Evolutionary conservation across 2,797 vertebrate genomes (phyloP).

Genomic region (Lacerta bilineata): DNA sequence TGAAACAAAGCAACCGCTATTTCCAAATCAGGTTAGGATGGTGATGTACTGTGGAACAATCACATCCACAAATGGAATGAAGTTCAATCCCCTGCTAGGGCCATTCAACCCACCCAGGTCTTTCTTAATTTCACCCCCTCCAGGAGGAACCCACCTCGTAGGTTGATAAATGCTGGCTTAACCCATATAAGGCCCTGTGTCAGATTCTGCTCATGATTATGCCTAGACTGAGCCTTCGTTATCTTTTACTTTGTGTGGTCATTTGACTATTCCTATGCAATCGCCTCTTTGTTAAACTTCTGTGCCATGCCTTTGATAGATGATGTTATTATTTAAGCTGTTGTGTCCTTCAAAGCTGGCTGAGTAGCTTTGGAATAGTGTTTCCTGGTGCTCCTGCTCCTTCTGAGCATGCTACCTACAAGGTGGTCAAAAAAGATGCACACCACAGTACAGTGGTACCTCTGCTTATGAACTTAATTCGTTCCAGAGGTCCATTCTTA

Average conservation of each 20-base stretch:
- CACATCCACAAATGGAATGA: not conserved
- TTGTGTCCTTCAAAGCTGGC: conserved; percentile 32
- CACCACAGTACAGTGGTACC: not conserved
- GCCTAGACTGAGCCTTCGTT: not conserved
- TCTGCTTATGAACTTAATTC: too few relatives aligned
- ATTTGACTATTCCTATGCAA: conserved; percentile 12
- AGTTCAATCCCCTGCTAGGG: too few relatives aligned
- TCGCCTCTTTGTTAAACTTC: conserved; percentile 20
- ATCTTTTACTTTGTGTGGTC: conserved; percentile 33
- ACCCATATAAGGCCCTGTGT: not conserved
- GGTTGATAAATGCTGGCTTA: conserved; percentile 11
- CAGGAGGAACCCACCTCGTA: not conserved
- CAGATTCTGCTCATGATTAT: not conserved
- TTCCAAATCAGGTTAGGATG: not conserved
- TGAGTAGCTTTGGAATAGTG: conserved; percentile 30
- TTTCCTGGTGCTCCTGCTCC: not conserved
- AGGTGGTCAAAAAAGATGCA: not conserved
- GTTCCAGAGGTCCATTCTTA: too few relatives aligned
- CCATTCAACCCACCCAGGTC: not conserved
- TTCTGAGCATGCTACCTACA: not conserved
- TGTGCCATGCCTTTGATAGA: not conserved
- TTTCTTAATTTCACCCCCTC: not conserved
- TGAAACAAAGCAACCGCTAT: not conserved
- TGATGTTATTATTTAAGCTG: conserved; percentile 42
- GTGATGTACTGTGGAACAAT: not conserved